phyloP scores from a whole-genome alignment of 1,140 invertebrate genomes.

The Plutomurus gul region DNA sequence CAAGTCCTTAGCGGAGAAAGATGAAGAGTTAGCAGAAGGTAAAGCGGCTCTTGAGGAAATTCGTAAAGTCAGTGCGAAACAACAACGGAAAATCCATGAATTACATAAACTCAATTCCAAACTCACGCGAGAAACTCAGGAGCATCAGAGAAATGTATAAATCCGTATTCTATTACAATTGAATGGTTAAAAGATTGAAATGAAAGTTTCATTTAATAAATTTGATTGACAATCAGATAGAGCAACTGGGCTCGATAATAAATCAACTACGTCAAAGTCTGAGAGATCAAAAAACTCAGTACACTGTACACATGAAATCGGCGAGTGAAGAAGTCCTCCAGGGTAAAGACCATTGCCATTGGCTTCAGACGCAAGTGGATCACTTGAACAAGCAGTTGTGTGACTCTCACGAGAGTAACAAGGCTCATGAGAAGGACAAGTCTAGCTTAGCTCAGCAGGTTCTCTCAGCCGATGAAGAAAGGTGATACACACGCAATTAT shows the following conservation, averaged over 20 bases:
- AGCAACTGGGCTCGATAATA: constrained; percentile 21
- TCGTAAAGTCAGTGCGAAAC: constrained; percentile 7
- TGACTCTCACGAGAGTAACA: constrained; percentile 46
- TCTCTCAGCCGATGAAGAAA: constrained; percentile 46
- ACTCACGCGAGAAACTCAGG: neutral
- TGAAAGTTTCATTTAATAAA: neutral
- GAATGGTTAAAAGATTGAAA: no score
- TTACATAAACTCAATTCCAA: constrained; percentile 38
- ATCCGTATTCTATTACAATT: no score
- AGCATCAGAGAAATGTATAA: constrained; percentile 31
- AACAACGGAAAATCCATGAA: constrained; percentile 42
- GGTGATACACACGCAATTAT: constrained; percentile 7
- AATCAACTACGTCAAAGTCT: constrained; percentile 30
- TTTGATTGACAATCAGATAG: no score
- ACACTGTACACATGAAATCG: neutral
- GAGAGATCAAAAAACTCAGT: constrained; percentile 39
- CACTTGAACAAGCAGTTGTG: constrained; percentile 43
- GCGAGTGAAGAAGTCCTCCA: neutral
- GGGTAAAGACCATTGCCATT: constrained; percentile 42
- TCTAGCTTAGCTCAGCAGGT: constrained; percentile 36
- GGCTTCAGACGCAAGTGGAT: constrained; percentile 49
- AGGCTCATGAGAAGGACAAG: constrained; percentile 47
- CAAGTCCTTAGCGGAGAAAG: neutral
- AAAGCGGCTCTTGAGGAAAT: neutral
- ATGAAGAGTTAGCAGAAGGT: constrained; percentile 6